These are phyloP conservation scores for Sminthurinus signatus DNA, from an alignment of 1,140 invertebrate species.

Conservation along the genomic window DNA sequence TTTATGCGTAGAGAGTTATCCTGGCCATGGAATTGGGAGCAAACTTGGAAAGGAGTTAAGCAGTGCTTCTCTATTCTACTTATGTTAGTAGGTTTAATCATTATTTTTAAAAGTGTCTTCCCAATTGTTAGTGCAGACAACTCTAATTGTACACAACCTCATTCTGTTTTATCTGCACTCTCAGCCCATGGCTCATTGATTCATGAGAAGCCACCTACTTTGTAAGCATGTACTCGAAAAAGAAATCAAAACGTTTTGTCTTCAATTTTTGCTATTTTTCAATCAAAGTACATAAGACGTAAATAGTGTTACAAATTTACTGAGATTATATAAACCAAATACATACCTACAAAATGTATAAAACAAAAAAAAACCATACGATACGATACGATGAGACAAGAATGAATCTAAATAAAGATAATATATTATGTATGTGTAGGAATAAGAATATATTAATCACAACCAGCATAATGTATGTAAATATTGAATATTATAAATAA, in stretches of 20 bases:
- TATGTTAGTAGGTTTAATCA: slow-evolving; percentile 35
- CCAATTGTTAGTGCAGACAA: slow-evolving; percentile 28
- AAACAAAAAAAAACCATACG: too few relatives aligned
- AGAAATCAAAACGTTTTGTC: neutral
- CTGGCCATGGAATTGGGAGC: slow-evolving; percentile 40
- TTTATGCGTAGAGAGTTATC: slow-evolving; percentile 30
- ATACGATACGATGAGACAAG: too few relatives aligned
- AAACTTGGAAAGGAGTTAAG: slow-evolving; percentile 36
- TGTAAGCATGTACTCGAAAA: slow-evolving; percentile 7
- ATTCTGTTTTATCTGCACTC: slow-evolving; percentile 12
- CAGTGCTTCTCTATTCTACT: slow-evolving; percentile 37
- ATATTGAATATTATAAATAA: too few relatives aligned
- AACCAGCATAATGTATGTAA: too few relatives aligned
- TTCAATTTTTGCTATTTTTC: neutral
- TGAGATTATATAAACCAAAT: too few relatives aligned
- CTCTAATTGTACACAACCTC: slow-evolving; percentile 6
- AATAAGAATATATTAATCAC: too few relatives aligned
- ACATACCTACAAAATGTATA: too few relatives aligned
- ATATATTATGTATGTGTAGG: too few relatives aligned
- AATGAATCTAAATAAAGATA: too few relatives aligned
- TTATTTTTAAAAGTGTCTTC: slow-evolving; percentile 30
- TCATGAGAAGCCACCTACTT: slow-evolving; percentile 21
- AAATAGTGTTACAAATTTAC: too few relatives aligned
- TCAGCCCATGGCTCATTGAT: slow-evolving; percentile 12
- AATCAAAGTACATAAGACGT: too few relatives aligned